Evolutionary conservation across 2,888 invertebrate species (phyloP), one percentile per base, ranked within the genome.

Genomic region (Acronicta aceris): DNA sequence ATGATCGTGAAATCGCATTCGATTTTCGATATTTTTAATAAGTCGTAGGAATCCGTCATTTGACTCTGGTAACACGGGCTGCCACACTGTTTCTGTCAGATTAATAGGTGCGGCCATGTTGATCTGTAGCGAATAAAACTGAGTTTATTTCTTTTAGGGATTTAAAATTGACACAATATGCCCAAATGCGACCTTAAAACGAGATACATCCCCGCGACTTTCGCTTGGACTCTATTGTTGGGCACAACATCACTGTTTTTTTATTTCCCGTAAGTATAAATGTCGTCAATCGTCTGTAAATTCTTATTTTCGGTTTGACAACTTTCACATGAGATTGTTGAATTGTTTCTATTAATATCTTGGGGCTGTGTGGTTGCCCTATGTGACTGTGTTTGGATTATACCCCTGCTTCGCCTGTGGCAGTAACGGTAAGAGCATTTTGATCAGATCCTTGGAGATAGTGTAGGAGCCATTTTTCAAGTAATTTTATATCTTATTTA

Each of bases 111-210:
- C 95, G 95, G 95, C 95, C 95, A 95, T 95, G 95, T 95, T 95
- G 95, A 94, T 93, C 95, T 92, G 89, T 93, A 92, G 93, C 86
- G 90, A 93, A 91, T 92, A 91, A 94, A 92, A 89, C 89, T 83
- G 83, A 88, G 83, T 82, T 88, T 89, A 85, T 91, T 92, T 89
- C 86, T 91, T 94, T 91, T 93, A 90, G 84, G 90, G 88, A 88
- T 87, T 84, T 85, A 88, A 88, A 92, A 93, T 92, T 92, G 88
- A 91, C 91, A 94, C 95, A 95, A 95, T 94, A 98, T 98, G 98
- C 98, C 98, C 96, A 98, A 97, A 97, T 98, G 98, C 96, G 98
- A 98, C 96, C 97, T 98, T 93, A 98, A 98, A 95, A 98, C 98
- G 95, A 98, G 98, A 96, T 98, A 98, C 95, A 97, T 99, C 96